A percentile compares a stretch with the other conserved stretches of the same genome.
Conservation (phyloP, 1,140 invertebrate species). For the Philopotamus ludificatus region DNA sequence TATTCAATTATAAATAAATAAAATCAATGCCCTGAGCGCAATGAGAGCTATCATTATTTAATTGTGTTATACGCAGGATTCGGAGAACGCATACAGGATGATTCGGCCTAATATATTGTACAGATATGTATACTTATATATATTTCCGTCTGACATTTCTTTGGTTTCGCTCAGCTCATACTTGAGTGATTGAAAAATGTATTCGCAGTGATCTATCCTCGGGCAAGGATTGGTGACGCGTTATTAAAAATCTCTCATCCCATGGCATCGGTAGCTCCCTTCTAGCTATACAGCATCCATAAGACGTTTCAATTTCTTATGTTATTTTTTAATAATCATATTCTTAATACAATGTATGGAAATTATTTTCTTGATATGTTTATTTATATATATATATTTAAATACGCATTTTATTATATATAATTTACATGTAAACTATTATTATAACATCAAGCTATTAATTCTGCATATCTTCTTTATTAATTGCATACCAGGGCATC, state of each 20-base stretch:
- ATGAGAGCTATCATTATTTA: neutral
- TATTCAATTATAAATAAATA: slow-evolving; percentile 10
- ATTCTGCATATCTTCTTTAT: too few species aligned
- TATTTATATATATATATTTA: too few species aligned
- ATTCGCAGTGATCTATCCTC: slow-evolving; percentile 21
- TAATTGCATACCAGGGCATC: too few species aligned
- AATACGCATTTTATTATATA: too few species aligned
- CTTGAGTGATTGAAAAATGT: slow-evolving; percentile 33
- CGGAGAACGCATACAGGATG: neutral
- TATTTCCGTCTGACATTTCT: neutral
- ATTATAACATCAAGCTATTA: too few species aligned
- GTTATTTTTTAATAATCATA: too few species aligned
- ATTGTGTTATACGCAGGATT: neutral
- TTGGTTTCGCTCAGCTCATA: slow-evolving; percentile 4
- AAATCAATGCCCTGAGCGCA: neutral
- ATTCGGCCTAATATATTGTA: neutral
- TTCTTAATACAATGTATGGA: too few species aligned
- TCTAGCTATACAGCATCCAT: too few species aligned
- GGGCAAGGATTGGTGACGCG: slow-evolving; percentile 27
- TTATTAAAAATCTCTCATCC: slow-evolving; percentile 11
- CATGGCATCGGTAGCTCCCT: too few species aligned
- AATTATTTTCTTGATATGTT: too few species aligned
- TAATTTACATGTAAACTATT: too few species aligned
- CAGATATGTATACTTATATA: neutral
- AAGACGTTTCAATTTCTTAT: too few species aligned